Conservation (phyloP, 2,888 invertebrate species). For the Apamea crenata region DNA sequence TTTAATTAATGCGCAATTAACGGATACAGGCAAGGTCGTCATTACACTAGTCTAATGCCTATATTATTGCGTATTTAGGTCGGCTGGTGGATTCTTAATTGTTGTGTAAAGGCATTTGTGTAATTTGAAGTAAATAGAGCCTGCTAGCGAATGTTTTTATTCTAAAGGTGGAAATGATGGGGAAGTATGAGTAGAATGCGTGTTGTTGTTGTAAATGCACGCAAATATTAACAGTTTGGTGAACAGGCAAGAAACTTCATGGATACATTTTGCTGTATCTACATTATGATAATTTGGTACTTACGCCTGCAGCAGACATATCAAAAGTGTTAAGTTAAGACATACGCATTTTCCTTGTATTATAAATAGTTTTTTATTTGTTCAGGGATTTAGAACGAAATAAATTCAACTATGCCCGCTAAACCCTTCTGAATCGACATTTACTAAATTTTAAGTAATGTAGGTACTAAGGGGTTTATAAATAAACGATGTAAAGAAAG, state of each 20-base stretch:
- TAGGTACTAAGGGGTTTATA: too few species aligned
- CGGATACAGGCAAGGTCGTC: slow-evolving; percentile 64
- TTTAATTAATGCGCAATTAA: slow-evolving; percentile 62
- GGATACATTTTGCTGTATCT: background rate
- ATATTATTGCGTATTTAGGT: slow-evolving; percentile 59
- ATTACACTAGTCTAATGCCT: slow-evolving; percentile 55
- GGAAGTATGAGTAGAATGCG: background rate
- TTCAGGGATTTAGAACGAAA: background rate
- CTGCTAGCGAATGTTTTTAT: background rate
- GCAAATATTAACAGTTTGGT: background rate
- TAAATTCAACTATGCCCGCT: background rate
- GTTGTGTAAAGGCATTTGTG: slow-evolving; percentile 40
- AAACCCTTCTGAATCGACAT: background rate
- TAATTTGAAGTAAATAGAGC: slow-evolving; percentile 40
- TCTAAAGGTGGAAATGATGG: background rate
- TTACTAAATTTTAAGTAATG: background rate
- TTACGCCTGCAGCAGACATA: background rate
- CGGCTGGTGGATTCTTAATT: slow-evolving; percentile 40
- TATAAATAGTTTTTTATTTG: background rate
- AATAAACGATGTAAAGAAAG: too few species aligned
- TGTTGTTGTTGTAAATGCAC: background rate
- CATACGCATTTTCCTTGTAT: background rate
- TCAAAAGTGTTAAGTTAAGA: background rate
- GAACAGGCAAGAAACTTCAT: background rate
- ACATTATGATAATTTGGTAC: background rate